phyloP scores from a whole-genome alignment of 1,140 invertebrate genomes.

The Trissolcus basalis region DNA sequence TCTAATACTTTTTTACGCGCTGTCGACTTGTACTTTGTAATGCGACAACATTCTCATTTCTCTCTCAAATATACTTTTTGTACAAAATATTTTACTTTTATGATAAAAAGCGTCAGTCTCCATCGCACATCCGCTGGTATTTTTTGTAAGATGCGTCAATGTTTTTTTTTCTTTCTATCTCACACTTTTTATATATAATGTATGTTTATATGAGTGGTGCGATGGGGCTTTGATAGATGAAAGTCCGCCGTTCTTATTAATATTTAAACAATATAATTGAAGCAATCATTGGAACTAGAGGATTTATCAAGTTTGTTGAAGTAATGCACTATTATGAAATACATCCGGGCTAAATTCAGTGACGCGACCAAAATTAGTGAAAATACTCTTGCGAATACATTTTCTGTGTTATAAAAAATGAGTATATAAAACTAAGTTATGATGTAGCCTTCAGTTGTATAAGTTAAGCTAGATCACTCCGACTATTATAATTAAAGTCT shows the following conservation, averaged over 20 bases:
- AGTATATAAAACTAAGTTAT: conserved; percentile 60
- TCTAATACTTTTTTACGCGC: conserved; percentile 59
- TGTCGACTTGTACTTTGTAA: conserved; percentile 64
- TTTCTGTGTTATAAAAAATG: conserved; percentile 66
- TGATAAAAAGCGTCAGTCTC: conserved; percentile 57
- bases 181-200: conserved; percentile 53
- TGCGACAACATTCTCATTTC: conserved; percentile 63
- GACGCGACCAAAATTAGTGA: conserved; percentile 42
- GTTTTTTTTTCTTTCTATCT: conserved; percentile 26
- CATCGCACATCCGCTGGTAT: conserved; percentile 49
- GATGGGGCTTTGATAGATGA: conserved; percentile 59
- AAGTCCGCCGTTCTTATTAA: conserved; percentile 39
- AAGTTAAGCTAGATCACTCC: conserved; percentile 66
- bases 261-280: conserved; percentile 12
- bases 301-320: conserved; percentile 14
- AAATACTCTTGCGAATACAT: conserved; percentile 64
- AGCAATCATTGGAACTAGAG: conserved; percentile 10
- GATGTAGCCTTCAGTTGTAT: conserved; percentile 64
- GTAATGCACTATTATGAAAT: neutral
- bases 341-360: neutral
- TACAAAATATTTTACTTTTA: conserved; percentile 75
- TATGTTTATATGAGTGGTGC: conserved; percentile 62
- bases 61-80: conserved; percentile 72
- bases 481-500: conserved; percentile 70
- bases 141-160: conserved; percentile 64